Percentiles rank a stretch among this genome's conserved stretches.
Conservation (phyloP, 2,113 vertebrate species). For the Ascaphus truei region DNA sequence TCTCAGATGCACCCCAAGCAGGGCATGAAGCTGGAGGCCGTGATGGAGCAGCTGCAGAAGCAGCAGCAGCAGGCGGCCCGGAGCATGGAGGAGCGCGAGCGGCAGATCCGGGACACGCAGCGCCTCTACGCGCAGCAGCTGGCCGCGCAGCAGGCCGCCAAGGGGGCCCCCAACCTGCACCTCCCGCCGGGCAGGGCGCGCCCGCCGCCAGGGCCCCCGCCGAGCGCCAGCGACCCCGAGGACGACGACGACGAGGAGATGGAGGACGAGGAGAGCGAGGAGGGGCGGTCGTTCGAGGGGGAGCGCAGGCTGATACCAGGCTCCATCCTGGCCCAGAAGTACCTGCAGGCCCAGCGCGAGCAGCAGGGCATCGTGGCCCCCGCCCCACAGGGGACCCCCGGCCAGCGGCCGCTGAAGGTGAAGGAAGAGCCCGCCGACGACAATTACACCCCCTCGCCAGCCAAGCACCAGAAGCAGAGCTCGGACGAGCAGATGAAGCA, state of each 20-base stretch:
- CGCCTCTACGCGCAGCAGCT: constrained; percentile 80
- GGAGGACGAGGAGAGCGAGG: constrained; percentile 70
- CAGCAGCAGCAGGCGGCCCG: constrained; percentile 77
- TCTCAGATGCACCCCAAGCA: constrained; percentile 58
- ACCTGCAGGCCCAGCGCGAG: constrained; percentile 71
- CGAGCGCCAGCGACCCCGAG: constrained; percentile 45
- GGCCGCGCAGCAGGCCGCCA: constrained; percentile 72
- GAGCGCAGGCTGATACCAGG: constrained; percentile 54
- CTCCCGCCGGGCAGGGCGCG: constrained; percentile 52
- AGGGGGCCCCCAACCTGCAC: constrained; percentile 63
- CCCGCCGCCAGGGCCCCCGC: constrained; percentile 58
- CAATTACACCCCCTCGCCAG: constrained; percentile 50
- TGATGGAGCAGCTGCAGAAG: constrained; percentile 88
- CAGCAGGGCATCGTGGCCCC: constrained; percentile 52
- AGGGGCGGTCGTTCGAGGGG: constrained; percentile 64
- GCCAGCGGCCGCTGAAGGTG: constrained; percentile 53
- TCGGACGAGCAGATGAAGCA: constrained; percentile 81
- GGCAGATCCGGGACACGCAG: constrained; percentile 76
- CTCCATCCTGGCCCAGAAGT: constrained; percentile 59
- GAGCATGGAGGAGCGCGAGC: constrained; percentile 72
- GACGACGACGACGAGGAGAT: constrained; percentile 71
- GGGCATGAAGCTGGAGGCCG: constrained; percentile 77
- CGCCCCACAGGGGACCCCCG: constrained; percentile 37
- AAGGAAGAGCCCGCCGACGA: constrained; percentile 76
- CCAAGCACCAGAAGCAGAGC: constrained; percentile 70